Evolutionary conservation across 2,113 vertebrate species (phyloP).

Genomic region (Cebus imitator): DNA sequence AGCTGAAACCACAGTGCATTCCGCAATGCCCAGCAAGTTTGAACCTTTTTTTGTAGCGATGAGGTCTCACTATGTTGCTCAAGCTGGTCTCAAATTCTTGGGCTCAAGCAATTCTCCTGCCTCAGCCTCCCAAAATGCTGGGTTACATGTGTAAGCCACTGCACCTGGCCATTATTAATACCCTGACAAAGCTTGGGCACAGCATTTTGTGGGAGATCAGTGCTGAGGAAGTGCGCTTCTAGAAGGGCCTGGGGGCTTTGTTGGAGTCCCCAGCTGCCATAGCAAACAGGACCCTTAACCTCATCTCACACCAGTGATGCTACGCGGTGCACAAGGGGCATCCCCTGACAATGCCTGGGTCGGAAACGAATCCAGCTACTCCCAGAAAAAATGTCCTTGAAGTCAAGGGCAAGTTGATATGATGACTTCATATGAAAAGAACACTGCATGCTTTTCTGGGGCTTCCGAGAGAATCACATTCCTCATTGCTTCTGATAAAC

Average conservation of each 20-base stretch:
- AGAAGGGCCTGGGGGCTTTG: fast-evolving
- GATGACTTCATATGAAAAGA: not conserved
- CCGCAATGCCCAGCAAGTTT: no score
- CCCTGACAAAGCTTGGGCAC: not conserved
- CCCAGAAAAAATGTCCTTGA: not conserved
- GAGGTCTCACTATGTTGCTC: not conserved
- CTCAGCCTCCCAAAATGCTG: not conserved
- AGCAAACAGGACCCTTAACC: not conserved
- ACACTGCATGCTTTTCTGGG: not conserved
- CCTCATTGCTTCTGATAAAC: not conserved
- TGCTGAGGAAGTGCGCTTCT: not conserved
- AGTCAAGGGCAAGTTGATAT: not conserved
- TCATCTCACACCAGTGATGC: not conserved
- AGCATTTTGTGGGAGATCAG: no score
- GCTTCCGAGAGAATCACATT: not conserved
- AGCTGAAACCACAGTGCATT: no score
- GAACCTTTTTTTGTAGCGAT: not conserved
- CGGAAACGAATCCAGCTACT: not conserved
- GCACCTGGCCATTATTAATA: not conserved
- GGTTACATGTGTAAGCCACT: not conserved
- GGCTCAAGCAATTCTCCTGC: not conserved
- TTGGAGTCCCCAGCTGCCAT: fast-evolving
- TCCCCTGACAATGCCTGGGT: not conserved
- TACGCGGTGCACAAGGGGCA: fast-evolving
- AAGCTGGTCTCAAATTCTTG: not conserved